Percentiles rank a stretch among this genome's conserved stretches.
These are phyloP conservation scores for Turritopsis rubra DNA, from an alignment of 30 jellyfish, hydroid and myxozoan genomes.

Conservation along the genomic window DNA sequence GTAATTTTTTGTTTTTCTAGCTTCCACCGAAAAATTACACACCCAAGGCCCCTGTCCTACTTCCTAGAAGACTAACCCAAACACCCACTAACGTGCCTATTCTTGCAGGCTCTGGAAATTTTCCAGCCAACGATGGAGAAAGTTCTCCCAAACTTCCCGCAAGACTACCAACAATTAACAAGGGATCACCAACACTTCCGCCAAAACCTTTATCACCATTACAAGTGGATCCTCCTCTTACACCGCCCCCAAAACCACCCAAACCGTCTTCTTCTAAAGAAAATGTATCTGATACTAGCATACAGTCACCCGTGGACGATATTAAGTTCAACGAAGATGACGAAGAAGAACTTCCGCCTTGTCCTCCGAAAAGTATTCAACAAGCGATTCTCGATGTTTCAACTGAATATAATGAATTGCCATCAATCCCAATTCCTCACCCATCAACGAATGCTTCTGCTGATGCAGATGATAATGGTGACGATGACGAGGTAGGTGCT, in stretches of 20 bases:
- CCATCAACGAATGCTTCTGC: not conserved
- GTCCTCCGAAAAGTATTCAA: slow-evolving; percentile 20
- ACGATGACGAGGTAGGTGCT: not conserved
- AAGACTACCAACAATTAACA: not conserved
- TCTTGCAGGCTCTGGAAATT: not conserved
- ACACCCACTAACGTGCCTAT: not conserved
- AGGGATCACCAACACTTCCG: slow-evolving; percentile 14
- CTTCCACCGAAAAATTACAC: not conserved
- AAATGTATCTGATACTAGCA: not conserved
- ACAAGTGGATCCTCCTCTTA: not conserved
- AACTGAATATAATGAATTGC: not conserved
- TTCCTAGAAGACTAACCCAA: not conserved
- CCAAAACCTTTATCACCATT: slow-evolving; percentile 12
- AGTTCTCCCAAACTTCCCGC: not conserved
- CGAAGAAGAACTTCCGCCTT: not conserved
- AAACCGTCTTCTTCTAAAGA: not conserved
- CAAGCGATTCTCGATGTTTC: not conserved
- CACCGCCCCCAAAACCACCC: not conserved
- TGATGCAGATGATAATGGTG: not conserved
- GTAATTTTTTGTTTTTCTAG: not conserved
- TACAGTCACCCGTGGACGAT: not conserved
- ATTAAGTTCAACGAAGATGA: not conserved
- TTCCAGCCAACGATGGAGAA: not conserved
- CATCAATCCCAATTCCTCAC: not conserved
- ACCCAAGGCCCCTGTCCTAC: not conserved